Evolutionary conservation across 2,888 invertebrate species (phyloP).

Genomic region (Lucinisca nassula): DNA sequence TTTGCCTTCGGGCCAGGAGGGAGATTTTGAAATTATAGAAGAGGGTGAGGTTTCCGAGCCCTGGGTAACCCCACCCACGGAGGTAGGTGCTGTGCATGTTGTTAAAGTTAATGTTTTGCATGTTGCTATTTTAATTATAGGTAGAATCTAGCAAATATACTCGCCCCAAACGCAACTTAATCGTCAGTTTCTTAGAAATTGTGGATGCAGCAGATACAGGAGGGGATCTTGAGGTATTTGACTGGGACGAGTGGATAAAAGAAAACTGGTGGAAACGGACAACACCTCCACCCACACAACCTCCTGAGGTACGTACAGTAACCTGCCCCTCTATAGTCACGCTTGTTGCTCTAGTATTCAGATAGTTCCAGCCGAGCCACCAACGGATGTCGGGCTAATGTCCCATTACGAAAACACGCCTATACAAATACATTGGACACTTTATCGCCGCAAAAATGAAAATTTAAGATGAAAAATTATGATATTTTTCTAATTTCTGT

Average conservation of each 20-base stretch:
- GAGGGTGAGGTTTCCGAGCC: conserved; percentile 15
- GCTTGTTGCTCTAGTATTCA: too few relatives aligned
- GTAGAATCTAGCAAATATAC: conserved; percentile 46
- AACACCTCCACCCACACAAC: conserved; percentile 10
- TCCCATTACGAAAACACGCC: too few relatives aligned
- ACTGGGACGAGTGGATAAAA: conserved; percentile 14
- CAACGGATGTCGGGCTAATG: too few relatives aligned
- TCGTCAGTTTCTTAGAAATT: conserved; percentile 54
- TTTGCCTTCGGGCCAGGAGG: conserved; percentile 24
- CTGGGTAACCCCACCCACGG: conserved; percentile 30
- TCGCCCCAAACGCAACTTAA: conserved; percentile 25
- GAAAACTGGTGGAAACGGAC: conserved; percentile 30
- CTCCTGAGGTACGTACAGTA: conserved; percentile 32
- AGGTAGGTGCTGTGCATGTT: not conserved
- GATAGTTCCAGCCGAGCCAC: too few relatives aligned
- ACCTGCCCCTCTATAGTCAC: too few relatives aligned
- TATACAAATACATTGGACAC: too few relatives aligned
- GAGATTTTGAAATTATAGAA: conserved; percentile 25
- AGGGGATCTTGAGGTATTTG: conserved; percentile 33
- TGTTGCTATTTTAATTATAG: conserved; percentile 33
- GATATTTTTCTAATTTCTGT: too few relatives aligned
- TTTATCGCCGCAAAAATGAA: too few relatives aligned
- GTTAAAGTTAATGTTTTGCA: not conserved
- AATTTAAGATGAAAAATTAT: too few relatives aligned
- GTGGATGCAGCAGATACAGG: conserved; percentile 18